These are phyloP conservation scores for Akabosia matsudoensis DNA, from an alignment of 1,140 invertebrate species.

Conservation along the genomic window DNA sequence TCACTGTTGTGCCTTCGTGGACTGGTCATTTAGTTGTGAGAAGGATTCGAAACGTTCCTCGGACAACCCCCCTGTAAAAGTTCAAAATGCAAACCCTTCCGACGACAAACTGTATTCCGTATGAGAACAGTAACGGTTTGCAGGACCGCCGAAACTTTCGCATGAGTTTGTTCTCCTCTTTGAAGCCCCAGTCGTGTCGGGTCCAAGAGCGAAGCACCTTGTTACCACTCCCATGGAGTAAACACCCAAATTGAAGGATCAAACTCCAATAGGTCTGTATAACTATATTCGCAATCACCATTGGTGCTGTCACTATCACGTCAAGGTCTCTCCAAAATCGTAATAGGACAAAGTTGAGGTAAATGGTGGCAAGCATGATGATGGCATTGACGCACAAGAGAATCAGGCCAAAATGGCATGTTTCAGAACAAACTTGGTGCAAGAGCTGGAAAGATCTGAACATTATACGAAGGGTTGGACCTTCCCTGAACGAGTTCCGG, in stretches of 20 bases:
- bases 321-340: not conserved
- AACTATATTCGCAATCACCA: not conserved
- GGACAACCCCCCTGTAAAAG: not conserved
- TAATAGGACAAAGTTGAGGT: not conserved
- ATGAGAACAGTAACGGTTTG: not conserved
- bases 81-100: not conserved
- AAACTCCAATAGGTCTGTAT: not conserved
- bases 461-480: not conserved
- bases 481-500: not conserved
- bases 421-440: not conserved
- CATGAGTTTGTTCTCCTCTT: not conserved
- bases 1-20: no score
- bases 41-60: not conserved
- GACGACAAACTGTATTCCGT: not conserved
- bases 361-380: not conserved
- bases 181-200: not conserved
- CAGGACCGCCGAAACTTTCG: not conserved
- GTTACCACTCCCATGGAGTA: not conserved
- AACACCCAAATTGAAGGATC: not conserved
- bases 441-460: not conserved
- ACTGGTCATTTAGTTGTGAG: not conserved
- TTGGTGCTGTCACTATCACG: not conserved
- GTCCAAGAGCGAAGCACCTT: not conserved
- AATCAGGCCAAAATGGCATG: not conserved
- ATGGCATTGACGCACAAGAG: not conserved